Base-by-base conservation (phyloP, 2,113 vertebrate species). In the Brienomyrus brachyistius region DNA sequence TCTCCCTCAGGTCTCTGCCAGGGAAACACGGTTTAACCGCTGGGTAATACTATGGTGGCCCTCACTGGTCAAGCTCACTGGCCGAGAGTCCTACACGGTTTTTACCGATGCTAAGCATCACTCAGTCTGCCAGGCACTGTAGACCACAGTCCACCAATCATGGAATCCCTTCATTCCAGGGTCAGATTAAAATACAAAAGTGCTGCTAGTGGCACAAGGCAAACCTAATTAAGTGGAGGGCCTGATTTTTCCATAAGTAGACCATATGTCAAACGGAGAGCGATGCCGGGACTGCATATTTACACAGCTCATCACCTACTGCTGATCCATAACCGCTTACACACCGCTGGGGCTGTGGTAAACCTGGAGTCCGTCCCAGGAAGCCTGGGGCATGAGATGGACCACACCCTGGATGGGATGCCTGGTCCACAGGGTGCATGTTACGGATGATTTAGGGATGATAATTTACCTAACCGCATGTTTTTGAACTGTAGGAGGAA, bases 1-100 rank as follows among this genome's bases (percentile, higher is more conserved):
- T 99, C 93, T 99, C 98, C 92, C 94, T 96, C 92, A 99, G 93
- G 94, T 99, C 98, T 92, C 98, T 99, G 91, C 31, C 92, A 92
- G 89, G 88, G 66, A 92, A 59, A 90, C 50, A 82, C 2, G 82
- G 35, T 17, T 21, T 87, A 56, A 27, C 86, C 8, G 0, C 45
- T 86, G 23, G 23, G 23, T 48, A n/a, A 80, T 86, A 10, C 83
- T 27, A 31, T 1, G 21, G 48, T 43, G 35, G 35, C 15, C 17
- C 74, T 43, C 15, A 17, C 70, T 17, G 31, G 31, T 17, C 11
- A 77, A 77, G 31, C 31, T 77, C 70, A 35, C 5, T 19, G 74
- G 74, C 74, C 3, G 5, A 19, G 74, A 80, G 6, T 43, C 35
- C 74, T 43, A 43, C 15, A 80, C 1, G 13, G 31, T 7, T 5